A percentile compares a stretch with the other conserved stretches of the same genome.
phyloP scores from a whole-genome alignment of 2,113 vertebrate species.

The Hiodon alosoides region DNA sequence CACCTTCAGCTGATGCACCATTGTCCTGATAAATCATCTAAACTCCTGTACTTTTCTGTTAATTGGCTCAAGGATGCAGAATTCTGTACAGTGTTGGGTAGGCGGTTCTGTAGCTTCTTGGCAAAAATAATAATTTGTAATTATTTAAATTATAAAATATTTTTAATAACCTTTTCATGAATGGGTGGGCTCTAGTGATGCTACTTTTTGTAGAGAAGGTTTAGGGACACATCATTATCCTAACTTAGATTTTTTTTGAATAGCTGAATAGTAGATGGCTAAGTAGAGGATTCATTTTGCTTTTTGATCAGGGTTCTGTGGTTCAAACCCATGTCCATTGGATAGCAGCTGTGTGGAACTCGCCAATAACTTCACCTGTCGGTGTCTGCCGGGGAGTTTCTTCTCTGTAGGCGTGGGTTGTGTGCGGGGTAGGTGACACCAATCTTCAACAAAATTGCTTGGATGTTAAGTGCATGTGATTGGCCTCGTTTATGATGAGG shows the following conservation, averaged over 20 bases:
- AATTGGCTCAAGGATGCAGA: no score
- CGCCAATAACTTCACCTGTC: conserved; percentile 22
- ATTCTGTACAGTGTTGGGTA: no score
- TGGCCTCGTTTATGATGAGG: not conserved
- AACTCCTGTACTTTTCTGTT: no score
- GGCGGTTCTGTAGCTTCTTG: no score
- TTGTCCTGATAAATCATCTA: no score
- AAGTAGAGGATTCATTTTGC: not conserved
- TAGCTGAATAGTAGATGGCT: not conserved
- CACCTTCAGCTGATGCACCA: no score
- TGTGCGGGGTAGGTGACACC: conserved; percentile 22
- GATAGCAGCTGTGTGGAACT: conserved; percentile 40
- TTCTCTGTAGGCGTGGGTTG: conserved; percentile 22
- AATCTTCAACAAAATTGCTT: not conserved
- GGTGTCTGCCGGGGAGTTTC: conserved; percentile 39
- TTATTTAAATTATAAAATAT: no score
- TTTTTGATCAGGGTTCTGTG: conserved; percentile 5
- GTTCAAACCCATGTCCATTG: conserved; percentile 20
- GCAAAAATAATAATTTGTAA: no score
- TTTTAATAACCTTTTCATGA: no score
- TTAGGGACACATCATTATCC: no score
- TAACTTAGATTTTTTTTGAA: not conserved
- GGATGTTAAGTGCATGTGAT: not conserved
- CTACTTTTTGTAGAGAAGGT: no score
- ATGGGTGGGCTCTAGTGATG: no score